A percentile compares a stretch with the other conserved stretches of the same genome.
These are phyloP conservation scores for Trachelus iudaicus DNA, from an alignment of 2,888 invertebrate species.

Conservation along the genomic window DNA sequence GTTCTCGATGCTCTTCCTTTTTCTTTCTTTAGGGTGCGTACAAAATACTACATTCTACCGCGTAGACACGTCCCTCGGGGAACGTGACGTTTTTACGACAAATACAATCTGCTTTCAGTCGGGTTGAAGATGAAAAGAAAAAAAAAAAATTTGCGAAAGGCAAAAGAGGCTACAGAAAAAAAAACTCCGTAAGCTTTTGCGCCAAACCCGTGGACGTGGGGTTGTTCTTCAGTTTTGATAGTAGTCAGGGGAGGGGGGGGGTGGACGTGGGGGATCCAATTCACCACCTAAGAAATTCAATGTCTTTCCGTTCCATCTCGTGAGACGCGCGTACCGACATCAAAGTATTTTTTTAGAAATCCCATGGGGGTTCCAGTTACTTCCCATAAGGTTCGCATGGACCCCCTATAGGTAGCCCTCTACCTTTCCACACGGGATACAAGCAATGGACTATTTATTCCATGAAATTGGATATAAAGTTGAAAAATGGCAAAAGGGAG, in stretches of 20 bases:
- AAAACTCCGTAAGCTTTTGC: background rate
- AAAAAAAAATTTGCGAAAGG: conserved; percentile 29
- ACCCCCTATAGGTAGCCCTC: too few species aligned
- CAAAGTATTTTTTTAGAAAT: conserved; percentile 10
- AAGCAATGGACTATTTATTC: too few species aligned
- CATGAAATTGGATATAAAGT: too few species aligned
- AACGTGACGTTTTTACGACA: conserved; percentile 2
- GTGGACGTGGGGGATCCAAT: conserved; percentile 22
- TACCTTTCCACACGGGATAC: too few species aligned
- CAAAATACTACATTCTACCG: background rate
- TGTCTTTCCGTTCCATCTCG: conserved; percentile 30
- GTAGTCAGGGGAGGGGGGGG: background rate
- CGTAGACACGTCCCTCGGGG: background rate
- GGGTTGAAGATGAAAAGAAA: conserved; percentile 42
- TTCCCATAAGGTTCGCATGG: background rate
- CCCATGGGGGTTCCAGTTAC: background rate
- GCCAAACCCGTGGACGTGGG: background rate
- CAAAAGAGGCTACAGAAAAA: background rate
- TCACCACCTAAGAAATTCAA: conserved; percentile 43
- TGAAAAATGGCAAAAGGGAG: too few species aligned
- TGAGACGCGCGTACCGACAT: conserved; percentile 31
- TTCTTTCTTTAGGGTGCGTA: background rate
- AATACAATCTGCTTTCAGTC: conserved; percentile 26
- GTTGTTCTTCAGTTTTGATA: conserved; percentile 15
- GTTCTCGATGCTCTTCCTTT: background rate